Evolutionary conservation across 2,888 invertebrate genomes (phyloP).

Genomic region (Meta bourneti): DNA sequence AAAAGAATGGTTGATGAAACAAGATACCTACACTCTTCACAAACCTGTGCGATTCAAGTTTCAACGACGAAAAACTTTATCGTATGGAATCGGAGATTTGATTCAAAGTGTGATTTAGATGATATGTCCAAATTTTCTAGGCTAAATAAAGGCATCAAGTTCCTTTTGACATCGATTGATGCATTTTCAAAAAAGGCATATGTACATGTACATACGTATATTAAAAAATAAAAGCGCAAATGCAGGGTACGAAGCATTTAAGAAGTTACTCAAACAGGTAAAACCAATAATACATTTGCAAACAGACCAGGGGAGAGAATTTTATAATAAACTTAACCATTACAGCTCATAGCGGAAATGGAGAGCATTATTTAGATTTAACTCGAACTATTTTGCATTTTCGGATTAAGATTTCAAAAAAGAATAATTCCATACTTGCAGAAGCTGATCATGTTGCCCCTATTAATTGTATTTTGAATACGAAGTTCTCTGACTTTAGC

Average conservation of each 20-base stretch:
- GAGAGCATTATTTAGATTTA: slow-evolving; percentile 38
- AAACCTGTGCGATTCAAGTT: slow-evolving; percentile 6
- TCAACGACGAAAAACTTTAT: neutral
- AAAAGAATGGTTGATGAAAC: neutral
- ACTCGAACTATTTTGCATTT: slow-evolving; percentile 41
- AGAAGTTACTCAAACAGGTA: slow-evolving; percentile 10
- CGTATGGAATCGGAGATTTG: slow-evolving; percentile 11
- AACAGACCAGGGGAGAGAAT: slow-evolving; percentile 9
- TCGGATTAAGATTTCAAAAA: slow-evolving; percentile 33
- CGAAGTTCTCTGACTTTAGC: slow-evolving; percentile 40
- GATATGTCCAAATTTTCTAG: slow-evolving; percentile 20
- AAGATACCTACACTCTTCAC: neutral
- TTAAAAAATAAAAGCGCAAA: slow-evolving; percentile 23
- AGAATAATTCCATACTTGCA: neutral
- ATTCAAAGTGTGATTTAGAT: slow-evolving; percentile 33
- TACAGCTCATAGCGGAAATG: slow-evolving; percentile 17
- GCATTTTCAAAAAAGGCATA: slow-evolving; percentile 13
- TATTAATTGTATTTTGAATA: slow-evolving; percentile 46
- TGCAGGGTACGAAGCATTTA: neutral
- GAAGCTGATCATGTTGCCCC: slow-evolving; percentile 14
- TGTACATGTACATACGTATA: no score
- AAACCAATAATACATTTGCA: neutral
- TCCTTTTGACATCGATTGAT: slow-evolving; percentile 13
- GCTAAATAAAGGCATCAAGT: neutral
- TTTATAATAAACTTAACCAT: slow-evolving; percentile 23